A percentile compares a stretch with the other conserved stretches of the same genome.
Conservation (phyloP, 2,888 invertebrate species). For the Agrotis clavis region DNA sequence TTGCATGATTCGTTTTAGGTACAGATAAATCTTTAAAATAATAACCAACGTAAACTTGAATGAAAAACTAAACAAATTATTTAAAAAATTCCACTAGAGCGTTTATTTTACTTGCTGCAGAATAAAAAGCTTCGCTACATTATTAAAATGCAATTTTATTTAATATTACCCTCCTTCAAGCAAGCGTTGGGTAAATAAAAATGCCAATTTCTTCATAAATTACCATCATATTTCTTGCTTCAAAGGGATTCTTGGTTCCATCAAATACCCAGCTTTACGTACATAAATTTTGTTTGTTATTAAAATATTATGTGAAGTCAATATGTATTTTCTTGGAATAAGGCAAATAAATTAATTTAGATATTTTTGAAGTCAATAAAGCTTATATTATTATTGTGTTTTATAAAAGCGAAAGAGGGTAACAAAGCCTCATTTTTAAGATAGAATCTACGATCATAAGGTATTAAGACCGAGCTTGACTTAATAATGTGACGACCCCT, state of each 20-base stretch:
- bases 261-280: conserved; percentile 22
- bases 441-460: conserved; percentile 12
- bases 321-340: conserved; percentile 35
- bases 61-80: conserved; percentile 17
- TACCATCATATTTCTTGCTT: conserved; percentile 40
- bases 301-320: conserved; percentile 26
- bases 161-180: conserved; percentile 15
- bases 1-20: conserved; percentile 1
- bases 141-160: conserved; percentile 46
- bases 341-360: conserved; percentile 26
- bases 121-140: conserved; percentile 24
- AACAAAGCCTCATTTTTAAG: conserved; percentile 7
- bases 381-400: conserved; percentile 16
- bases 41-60: not conserved
- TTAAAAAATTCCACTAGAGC: not conserved
- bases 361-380: conserved; percentile 23
- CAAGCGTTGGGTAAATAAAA: conserved; percentile 49
- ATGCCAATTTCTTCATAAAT: conserved; percentile 59
- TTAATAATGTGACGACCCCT: not conserved
- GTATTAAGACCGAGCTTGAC: not conserved
- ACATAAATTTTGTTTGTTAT: conserved; percentile 40
- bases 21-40: not conserved
- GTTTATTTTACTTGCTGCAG: conserved; percentile 5
- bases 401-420: conserved; percentile 3
- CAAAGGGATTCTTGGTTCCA: conserved; percentile 54